phyloP scores from a whole-genome alignment of 2,797 vertebrate species.

The Coreius guichenoti region DNA sequence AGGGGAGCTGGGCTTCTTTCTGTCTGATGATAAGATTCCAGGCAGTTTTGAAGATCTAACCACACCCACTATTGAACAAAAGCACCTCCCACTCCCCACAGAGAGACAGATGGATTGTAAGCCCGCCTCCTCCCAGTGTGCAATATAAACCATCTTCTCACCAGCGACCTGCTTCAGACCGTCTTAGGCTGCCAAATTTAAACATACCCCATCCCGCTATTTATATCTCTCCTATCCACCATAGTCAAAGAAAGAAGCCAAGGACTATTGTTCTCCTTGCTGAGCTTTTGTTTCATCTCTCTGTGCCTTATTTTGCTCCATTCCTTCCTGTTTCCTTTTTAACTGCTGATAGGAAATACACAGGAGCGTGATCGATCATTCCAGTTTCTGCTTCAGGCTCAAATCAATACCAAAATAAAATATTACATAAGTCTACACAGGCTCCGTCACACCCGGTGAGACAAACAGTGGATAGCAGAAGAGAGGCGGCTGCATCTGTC shows the following conservation, averaged over 20 bases:
- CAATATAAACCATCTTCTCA: conserved; percentile 19
- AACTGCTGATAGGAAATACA: background rate
- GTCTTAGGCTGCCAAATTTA: conserved; percentile 35
- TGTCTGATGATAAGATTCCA: background rate
- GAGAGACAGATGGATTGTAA: conserved; percentile 12
- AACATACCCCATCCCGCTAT: conserved; percentile 37
- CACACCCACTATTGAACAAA: background rate
- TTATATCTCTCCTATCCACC: conserved; percentile 46
- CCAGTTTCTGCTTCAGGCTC: background rate
- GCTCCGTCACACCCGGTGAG: conserved; percentile 17
- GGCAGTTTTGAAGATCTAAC: background rate
- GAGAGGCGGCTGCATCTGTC: conserved; percentile 1
- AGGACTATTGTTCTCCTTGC: conserved; percentile 42
- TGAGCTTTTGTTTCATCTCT: conserved; percentile 39
- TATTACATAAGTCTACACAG: background rate
- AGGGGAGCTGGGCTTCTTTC: background rate
- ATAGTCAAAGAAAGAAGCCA: conserved; percentile 27
- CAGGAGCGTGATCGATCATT: background rate
- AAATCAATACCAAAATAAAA: conserved; percentile 20
- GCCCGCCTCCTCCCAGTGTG: background rate
- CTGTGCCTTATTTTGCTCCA: background rate
- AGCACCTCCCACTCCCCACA: conserved; percentile 7
- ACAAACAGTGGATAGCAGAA: background rate
- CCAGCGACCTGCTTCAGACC: conserved; percentile 22
- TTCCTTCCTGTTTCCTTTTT: background rate